Evolutionary conservation across 2,888 invertebrate species (phyloP), one percentile per base, ranked within the genome.

Genomic region (Caenorhabditis doughertyi): DNA sequence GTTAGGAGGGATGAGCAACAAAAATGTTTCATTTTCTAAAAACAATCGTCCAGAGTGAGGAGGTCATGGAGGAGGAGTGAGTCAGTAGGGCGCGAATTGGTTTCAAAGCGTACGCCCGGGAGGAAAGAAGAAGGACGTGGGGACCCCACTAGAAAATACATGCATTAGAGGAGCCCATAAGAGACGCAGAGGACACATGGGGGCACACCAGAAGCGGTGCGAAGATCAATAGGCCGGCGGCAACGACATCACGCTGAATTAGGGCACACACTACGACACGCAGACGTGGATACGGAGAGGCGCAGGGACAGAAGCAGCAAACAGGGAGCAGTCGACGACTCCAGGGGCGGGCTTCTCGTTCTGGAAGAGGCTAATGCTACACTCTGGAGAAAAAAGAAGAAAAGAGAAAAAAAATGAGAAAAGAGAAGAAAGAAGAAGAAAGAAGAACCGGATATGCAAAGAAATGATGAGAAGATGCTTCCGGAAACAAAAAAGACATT

Each of bases 221-320:
- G 79, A 79, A 79, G 79, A 79, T 79, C 79, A 79, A 79, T 79
- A 79, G 79, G 71, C 79, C 71, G 64, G 70, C 71, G 64, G 65
- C 71, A 51, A 76, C 76, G 76, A 68, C 76, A 76, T 76, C 76
- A 76, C 68, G 68, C 76, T 76, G 76, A 76, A 76, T 71, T 79
- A 71, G 79, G 79, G 39, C 79, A 79, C 44, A 70, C 47, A 70
- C 55, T 35, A 58, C 58, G 67, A 67, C 67, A 67, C 76, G 67
- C 76, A 76, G 68, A 67, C 68, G 51, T 56, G 68, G 60, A 79
- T 62, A 53, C 64, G 29, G 44, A 42, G 70, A 70, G 55, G 64
- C 64, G 73, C 55, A 58, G 67, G 25, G 27, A 32, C 23, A 51
- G 60, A 23, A 11, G 49, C 18, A 62, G 16, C n/a, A n/a, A 39